Conservation (phyloP, 2,113 vertebrate genomes). For the Candoia aspera region DNA sequence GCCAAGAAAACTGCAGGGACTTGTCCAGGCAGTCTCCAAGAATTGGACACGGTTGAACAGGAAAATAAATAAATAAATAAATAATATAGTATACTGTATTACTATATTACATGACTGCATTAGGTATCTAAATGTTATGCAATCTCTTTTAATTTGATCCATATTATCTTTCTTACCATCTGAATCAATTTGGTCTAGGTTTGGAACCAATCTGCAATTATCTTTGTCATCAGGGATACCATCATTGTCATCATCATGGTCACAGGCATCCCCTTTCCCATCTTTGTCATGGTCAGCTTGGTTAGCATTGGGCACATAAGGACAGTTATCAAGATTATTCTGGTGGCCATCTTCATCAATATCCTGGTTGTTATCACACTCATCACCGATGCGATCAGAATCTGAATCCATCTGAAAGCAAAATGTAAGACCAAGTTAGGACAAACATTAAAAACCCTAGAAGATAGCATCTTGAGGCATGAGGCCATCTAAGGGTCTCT, state of each 20-base stretch:
- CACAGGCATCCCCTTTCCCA: slow-evolving; percentile 96
- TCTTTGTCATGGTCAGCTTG: slow-evolving; percentile 98
- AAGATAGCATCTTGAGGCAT: neutral
- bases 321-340: slow-evolving; percentile 99
- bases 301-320: slow-evolving; percentile 97
- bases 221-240: slow-evolving; percentile 97
- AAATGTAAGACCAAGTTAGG: neutral
- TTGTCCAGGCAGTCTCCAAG: too few species aligned
- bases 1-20: too few species aligned
- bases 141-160: neutral
- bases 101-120: neutral
- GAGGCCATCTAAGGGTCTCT: neutral
- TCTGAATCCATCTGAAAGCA: slow-evolving; percentile 87
- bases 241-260: slow-evolving; percentile 99
- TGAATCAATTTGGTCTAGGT: slow-evolving; percentile 92
- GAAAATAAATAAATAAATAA: too few species aligned
- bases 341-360: slow-evolving; percentile 99
- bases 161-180: slow-evolving; percentile 77
- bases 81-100: too few species aligned
- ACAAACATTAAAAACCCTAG: neutral
- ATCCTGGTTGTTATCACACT: slow-evolving; percentile 97
- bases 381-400: slow-evolving; percentile 93
- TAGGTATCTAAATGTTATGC: neutral
- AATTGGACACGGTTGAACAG: too few species aligned
- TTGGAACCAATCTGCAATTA: slow-evolving; percentile 91